These are phyloP conservation scores for Puntigrus tetrazona DNA, from an alignment of 2,113 vertebrate genomes.

Conservation along the genomic window DNA sequence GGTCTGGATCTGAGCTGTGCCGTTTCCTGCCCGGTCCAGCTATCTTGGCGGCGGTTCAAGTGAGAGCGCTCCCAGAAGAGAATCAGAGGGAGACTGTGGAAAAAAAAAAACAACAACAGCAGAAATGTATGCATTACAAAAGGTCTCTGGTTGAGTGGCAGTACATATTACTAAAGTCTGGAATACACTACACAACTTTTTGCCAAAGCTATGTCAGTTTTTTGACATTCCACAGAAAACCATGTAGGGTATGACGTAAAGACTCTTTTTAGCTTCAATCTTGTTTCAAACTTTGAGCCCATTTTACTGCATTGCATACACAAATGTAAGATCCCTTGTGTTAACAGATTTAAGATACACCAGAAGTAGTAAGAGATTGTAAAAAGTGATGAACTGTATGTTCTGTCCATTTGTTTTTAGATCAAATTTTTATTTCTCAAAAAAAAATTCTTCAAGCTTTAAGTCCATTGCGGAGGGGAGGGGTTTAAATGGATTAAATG, in stretches of 20 bases:
- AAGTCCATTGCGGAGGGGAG: neutral
- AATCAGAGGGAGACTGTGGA: slow-evolving; percentile 77
- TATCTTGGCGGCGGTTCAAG: slow-evolving; percentile 97
- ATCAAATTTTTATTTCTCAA: neutral
- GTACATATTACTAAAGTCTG: neutral
- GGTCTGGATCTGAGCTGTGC: slow-evolving; percentile 96
- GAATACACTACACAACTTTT: neutral
- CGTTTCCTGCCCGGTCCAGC: slow-evolving; percentile 98
- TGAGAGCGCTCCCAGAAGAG: slow-evolving; percentile 85
- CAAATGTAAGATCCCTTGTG: too few species aligned
- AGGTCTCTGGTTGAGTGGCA: neutral
- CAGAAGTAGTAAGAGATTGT: neutral
- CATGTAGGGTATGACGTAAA: neutral
- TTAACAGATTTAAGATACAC: too few species aligned
- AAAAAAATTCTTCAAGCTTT: neutral
- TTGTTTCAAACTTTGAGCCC: too few species aligned
- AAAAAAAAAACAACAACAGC: slow-evolving; percentile 33
- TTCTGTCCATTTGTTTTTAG: neutral
- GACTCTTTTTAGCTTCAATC: neutral
- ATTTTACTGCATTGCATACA: too few species aligned
- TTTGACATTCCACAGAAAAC: neutral
- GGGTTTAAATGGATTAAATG: neutral
- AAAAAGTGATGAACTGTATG: neutral
- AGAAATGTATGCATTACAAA: neutral
- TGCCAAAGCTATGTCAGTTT: neutral